Percentiles rank a stretch among this genome's conserved stretches.
These are phyloP conservation scores for Anser cygnoides DNA, from an alignment of 2,113 vertebrate species.

Conservation along the genomic window DNA sequence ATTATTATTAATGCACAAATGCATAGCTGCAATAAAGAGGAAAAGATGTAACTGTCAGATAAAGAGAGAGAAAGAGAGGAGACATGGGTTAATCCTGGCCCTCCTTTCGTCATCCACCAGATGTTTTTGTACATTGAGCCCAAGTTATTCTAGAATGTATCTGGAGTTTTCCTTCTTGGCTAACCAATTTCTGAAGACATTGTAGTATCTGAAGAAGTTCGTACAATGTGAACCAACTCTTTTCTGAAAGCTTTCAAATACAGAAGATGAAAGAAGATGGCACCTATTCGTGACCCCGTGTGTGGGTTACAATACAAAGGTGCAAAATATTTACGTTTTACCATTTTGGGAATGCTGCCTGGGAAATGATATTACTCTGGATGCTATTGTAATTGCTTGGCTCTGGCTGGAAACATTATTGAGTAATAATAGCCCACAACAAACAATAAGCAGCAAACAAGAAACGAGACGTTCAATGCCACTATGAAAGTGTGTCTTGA, in stretches of 20 bases:
- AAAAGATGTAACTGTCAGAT: background rate
- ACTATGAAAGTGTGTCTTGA: background rate
- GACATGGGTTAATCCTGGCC: background rate
- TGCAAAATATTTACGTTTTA: background rate
- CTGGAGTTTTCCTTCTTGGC: background rate
- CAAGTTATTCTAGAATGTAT: background rate
- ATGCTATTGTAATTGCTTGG: background rate
- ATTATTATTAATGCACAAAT: background rate
- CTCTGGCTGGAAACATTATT: background rate
- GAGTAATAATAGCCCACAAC: background rate
- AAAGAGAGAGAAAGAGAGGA: background rate
- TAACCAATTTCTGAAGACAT: background rate
- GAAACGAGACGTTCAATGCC: background rate
- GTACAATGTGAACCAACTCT: background rate
- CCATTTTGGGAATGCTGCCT: background rate
- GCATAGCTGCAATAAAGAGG: background rate
- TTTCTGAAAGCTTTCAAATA: background rate
- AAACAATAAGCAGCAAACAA: background rate
- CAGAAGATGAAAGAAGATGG: background rate
- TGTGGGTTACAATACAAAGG: background rate
- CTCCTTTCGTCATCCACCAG: background rate
- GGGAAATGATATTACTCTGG: background rate
- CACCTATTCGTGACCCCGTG: background rate
- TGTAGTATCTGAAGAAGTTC: background rate
- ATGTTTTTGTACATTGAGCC: background rate